These are phyloP conservation scores for Rhombomys opimus DNA, from an alignment of 2,113 vertebrate species.

Conservation along the genomic window DNA sequence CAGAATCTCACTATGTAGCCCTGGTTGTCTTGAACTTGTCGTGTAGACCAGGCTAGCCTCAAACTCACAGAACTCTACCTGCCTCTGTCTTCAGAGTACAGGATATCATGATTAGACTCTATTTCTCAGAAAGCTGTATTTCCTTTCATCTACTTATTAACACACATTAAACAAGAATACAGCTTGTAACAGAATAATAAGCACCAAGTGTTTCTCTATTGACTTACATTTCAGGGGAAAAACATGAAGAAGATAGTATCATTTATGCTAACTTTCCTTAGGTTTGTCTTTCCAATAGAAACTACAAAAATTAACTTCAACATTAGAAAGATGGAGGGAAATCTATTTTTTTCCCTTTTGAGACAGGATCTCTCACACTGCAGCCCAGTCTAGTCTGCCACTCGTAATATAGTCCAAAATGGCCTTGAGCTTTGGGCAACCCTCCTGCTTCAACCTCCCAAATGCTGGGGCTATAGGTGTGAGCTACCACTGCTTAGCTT, in stretches of 20 bases:
- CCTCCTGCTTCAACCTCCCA: neutral
- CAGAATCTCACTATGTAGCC: neutral
- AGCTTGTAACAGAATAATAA: neutral
- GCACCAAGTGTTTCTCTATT: neutral
- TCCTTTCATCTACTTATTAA: neutral
- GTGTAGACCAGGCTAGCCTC: neutral
- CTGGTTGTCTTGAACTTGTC: neutral
- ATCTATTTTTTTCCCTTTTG: neutral
- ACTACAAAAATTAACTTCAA: conserved; percentile 30
- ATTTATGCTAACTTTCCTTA: conserved; percentile 31
- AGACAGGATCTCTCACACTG: neutral
- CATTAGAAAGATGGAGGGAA: neutral
- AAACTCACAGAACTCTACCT: too few species aligned
- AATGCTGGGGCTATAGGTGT: neutral
- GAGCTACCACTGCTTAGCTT: neutral
- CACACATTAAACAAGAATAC: conserved; percentile 7
- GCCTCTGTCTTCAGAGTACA: neutral
- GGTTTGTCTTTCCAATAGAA: conserved; percentile 38
- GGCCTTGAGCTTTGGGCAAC: neutral
- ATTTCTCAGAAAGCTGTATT: neutral
- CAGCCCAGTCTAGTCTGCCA: neutral
- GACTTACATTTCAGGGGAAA: conserved; percentile 14
- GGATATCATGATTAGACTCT: neutral
- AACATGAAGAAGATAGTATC: conserved; percentile 38
- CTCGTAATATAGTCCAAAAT: neutral